Base-by-base conservation (phyloP, 2,888 invertebrate species). In the Zaprionus bogoriensis region DNA sequence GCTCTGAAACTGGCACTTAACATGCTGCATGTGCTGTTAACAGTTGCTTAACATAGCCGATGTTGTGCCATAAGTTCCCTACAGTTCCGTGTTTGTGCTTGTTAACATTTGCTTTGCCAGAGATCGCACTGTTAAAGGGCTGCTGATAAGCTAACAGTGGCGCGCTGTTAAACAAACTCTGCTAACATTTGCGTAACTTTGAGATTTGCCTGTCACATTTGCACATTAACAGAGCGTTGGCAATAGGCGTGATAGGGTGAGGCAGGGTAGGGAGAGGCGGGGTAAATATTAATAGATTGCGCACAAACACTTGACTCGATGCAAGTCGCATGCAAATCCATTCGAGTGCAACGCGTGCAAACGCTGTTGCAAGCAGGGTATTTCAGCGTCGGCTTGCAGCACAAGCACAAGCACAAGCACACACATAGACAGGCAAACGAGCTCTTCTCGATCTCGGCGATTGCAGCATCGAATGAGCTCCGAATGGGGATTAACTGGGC, bases 301-400 rank as follows among this genome's bases (percentile, higher is more conserved):
- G 1, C 2, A 14, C 14, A 14, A 14, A 32, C 14, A 32, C 32
- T 6, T 7, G 5, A n/a, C n/a, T n/a, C 5, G 14, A 32, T 30
- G 32, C 22, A n/a, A 12, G 20, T 12, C 12, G 12, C 70, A 68
- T 70, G 72, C 72, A 53, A 71, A 61, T 55, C n/a, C 71, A 48
- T 30, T 71, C 45, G 41, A 67, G 67, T 70, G 70, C 70, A 71
- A 71, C 72, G 36, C n/a, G n/a, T n/a, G n/a, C n/a, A 23, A 50
- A 42, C 4, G 17, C 32, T 72, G 70, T 54, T 32, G 72, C 62
- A 70, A 71, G 57, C 28, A 9, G 28, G 44, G 68, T 48, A 51
- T 69, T 65, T 28, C 2, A 10, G n/a, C 14, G 30, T 70, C 54
- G 64, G 42, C 4, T 42, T 19, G 32, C 4, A 50, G 10, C n/a